A percentile compares a stretch with the other conserved stretches of the same genome.
These are phyloP conservation scores for Crotophaga sulcirostris DNA, from an alignment of 2,113 vertebrate genomes.

Conservation along the genomic window DNA sequence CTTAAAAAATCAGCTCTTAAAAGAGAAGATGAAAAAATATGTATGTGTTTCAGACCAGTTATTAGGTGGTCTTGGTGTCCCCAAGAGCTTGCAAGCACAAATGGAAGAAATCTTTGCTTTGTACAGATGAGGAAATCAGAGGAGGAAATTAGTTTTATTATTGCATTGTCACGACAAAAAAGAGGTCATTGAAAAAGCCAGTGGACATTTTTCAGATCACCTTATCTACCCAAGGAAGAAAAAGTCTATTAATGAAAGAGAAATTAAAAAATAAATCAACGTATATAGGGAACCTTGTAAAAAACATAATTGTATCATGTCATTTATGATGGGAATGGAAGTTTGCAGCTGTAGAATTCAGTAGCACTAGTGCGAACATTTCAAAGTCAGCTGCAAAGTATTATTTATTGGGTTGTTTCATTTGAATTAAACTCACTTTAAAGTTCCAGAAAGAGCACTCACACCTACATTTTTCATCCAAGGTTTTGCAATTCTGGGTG, in stretches of 20 bases:
- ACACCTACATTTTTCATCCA: conserved; percentile 57
- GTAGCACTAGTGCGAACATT: not conserved
- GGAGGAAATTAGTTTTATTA: conserved; percentile 56
- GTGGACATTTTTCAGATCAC: conserved; percentile 19
- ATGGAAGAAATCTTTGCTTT: conserved; percentile 11
- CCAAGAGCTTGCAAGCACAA: not conserved
- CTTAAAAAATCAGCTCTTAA: conserved; percentile 21
- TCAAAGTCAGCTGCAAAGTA: conserved; percentile 57
- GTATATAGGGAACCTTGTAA: conserved; percentile 10
- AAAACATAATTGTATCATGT: conserved; percentile 47
- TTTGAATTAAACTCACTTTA: conserved; percentile 66
- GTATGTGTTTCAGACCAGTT: not conserved
- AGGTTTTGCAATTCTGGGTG: conserved; percentile 39
- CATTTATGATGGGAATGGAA: conserved; percentile 46
- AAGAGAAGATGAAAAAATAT: conserved; percentile 7
- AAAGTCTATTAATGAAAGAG: conserved; percentile 42
- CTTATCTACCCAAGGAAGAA: conserved; percentile 24
- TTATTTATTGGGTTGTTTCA: conserved; percentile 67
- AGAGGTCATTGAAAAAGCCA: not conserved
- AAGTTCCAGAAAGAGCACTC: conserved; percentile 32
- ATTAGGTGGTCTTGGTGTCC: not conserved
- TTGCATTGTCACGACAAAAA: not conserved
- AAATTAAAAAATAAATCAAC: conserved; percentile 62
- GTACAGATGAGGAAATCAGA: conserved; percentile 20
- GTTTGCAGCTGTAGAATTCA: conserved; percentile 40